Base-by-base conservation (phyloP, 2,888 invertebrate species). In the Melieria crassipennis region DNA sequence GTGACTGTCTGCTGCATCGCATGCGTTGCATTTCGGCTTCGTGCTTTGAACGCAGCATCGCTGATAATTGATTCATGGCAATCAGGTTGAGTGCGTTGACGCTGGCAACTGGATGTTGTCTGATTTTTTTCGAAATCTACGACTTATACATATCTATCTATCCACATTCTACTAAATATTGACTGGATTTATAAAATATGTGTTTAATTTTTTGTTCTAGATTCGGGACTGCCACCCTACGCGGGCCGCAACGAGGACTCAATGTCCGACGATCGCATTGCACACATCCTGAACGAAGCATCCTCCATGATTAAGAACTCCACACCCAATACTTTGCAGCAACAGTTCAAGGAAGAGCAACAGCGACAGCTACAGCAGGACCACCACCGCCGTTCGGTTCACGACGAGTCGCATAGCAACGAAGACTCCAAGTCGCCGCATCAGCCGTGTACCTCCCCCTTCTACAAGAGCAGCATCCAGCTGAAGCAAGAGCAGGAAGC, bases 211-310 rank as follows among this genome's bases (percentile, higher is more conserved):
- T 13, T 16, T 7, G 47, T 67, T 78, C n/a, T 74, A 91, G 95
- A 96, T 86, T 92, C 94, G 78, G 91, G 91, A 73, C 90, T 94
- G 85, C 91, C 94, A 69, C 91, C 92, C 47, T 95, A 94, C 85
- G 93, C 92, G 67, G 92, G 92, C 65, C 90, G 94, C 73, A 89
- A 92, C 61, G 93, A 93, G 67, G 91, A 93, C 84, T 91, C 92
- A 78, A 91, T 92, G 80, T 95, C 95, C 46, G 98, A 98, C 83
- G 98, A 98, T 82, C 90, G 98, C 76, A 92, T 98, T 77, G 94
- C 94, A 64, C 97, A 97, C 87, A 97, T 98, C 84, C 91, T 98
- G 72, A 94, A 91, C 83, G 98, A 98, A 84, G 97, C 98, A 42
- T 94, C 95, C 67, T 94, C 95, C 80, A 91, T 96, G 82, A 95